Conservation (phyloP, 2,888 invertebrate species). For the Hirtodrosophila histrioides region DNA sequence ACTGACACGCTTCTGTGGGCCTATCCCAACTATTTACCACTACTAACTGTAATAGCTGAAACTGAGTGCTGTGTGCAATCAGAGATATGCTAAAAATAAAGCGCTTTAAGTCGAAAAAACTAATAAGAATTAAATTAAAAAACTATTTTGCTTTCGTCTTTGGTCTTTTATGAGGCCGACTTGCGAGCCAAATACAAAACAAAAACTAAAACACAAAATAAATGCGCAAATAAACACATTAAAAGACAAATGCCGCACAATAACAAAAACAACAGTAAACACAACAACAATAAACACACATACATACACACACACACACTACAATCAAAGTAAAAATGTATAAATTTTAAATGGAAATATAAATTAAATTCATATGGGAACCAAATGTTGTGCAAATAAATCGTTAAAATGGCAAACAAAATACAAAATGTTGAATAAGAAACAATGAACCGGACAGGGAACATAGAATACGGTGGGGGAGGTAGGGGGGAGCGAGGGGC, state of each 20-base stretch:
- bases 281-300: conserved; percentile 22
- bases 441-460: conserved; percentile 10
- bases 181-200: conserved; percentile 5
- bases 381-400: conserved; percentile 78
- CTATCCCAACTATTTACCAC: conserved; percentile 45
- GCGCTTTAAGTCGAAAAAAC: conserved; percentile 28
- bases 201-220: conserved; percentile 39
- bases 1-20: conserved; percentile 26
- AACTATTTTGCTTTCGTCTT: conserved; percentile 60
- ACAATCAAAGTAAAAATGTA: conserved; percentile 54
- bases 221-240: conserved; percentile 70
- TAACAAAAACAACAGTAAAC: conserved; percentile 32
- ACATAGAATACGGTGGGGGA: conserved; percentile 18
- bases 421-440: conserved; percentile 33
- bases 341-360: conserved; percentile 76
- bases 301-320: conserved; percentile 23
- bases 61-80: conserved; percentile 24
- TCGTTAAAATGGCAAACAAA: conserved; percentile 75
- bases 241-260: conserved; percentile 65
- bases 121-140: conserved; percentile 69
- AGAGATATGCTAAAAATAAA: conserved; percentile 32
- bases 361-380: conserved; percentile 78
- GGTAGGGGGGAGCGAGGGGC: background rate
- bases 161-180: conserved; percentile 65
- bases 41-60: conserved; percentile 38